These are phyloP conservation scores for Mystacornis crossleyi DNA, from an alignment of 2,113 vertebrate species.

Conservation along the genomic window DNA sequence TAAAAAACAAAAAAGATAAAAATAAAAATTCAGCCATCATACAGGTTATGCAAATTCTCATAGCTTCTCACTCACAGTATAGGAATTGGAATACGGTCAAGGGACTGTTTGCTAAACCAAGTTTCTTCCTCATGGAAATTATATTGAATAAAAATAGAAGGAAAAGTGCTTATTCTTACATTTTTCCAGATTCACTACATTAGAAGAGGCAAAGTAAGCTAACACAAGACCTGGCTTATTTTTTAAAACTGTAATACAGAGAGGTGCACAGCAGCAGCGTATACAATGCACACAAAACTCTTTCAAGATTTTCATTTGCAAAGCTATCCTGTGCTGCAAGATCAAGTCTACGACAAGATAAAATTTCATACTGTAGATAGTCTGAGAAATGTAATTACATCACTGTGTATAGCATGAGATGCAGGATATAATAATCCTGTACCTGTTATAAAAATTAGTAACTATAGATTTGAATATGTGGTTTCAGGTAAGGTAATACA, in stretches of 20 bases:
- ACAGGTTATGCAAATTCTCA: rapidly evolving
- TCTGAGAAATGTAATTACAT: neutral
- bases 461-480: neutral
- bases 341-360: neutral
- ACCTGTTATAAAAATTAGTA: neutral
- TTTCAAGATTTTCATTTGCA: neutral
- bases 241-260: neutral
- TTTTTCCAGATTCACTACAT: neutral
- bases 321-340: neutral
- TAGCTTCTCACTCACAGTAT: neutral
- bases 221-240: neutral
- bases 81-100: neutral
- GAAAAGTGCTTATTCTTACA: neutral
- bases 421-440: neutral
- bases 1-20: neutral
- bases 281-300: neutral
- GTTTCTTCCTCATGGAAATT: neutral
- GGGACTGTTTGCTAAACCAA: neutral
- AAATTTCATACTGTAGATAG: neutral
- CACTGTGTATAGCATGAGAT: neutral
- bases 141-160: neutral
- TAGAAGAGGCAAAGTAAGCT: neutral
- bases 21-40: neutral
- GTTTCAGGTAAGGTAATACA: neutral
- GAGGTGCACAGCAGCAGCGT: neutral